Base-by-base conservation (phyloP, 2,113 vertebrate genomes). In the Neolamprologus brichardi region DNA sequence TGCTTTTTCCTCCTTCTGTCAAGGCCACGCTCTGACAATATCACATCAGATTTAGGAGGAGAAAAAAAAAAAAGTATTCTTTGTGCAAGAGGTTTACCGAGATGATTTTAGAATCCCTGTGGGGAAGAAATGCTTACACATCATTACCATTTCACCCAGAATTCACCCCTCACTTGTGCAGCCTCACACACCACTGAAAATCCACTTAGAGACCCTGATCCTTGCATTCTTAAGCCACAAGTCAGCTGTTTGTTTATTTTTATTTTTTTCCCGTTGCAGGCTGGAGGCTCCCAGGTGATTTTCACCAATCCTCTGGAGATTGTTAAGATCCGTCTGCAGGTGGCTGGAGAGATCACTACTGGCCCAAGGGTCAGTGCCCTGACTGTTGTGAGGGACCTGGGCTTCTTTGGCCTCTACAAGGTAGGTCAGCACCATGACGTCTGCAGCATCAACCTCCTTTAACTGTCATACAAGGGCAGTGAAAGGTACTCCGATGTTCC, bases 241-340 rank as follows among this genome's bases (percentile, higher is more conserved):
- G 5, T 62, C 51, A 77, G 34, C 37, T 28, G 14, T 56, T 13
- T 79, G 5, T 83, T 25, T 79, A 3, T 60, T 34, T 75, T 34
- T 87, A 14, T 64, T 67, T 67, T 84, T 53, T 41, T 30, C 17
- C n/a, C 23, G 9, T 52, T 91, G 81, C 93, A 99, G 99, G 99
- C 98, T 54, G 99, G 99, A 94, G 98, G 95, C 52, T 99, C 99
- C 91, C 99, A 99, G 95, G 98, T 99, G 87, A 98, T 99, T 91
- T 99, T 99, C 96, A 99, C 98, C 92, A 99, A 99, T 89, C 99
- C 99, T 67, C 94, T 99, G 94, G 99, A 99, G 96, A 99, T 99
- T 15, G 99, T 99, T 72, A 99, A 99, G 96, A 99, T 99, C 91
- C 98, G 99, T 46, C 96, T 99, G 94, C 99, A 99, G 96, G 99